Evolutionary conservation across 2,888 invertebrate genomes (phyloP).

Genomic region (Himalopsyche tibetana): DNA sequence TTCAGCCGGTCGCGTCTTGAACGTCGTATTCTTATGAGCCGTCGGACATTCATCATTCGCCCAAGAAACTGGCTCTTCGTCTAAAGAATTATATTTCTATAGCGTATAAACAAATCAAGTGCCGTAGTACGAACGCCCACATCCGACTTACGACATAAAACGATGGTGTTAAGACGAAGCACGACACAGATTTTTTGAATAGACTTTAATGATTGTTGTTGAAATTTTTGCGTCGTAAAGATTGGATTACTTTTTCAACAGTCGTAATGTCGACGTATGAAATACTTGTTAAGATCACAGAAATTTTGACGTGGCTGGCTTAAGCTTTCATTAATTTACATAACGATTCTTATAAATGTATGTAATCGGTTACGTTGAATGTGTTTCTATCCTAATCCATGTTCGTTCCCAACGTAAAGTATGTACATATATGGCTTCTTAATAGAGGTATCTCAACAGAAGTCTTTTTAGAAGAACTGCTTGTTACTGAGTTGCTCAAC

Average conservation of each 20-base stretch:
- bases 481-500: too few relatives aligned
- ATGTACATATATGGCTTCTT: too few relatives aligned
- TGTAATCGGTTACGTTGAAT: too few relatives aligned
- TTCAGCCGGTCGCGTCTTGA: constrained; percentile 3
- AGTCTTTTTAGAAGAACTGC: too few relatives aligned
- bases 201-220: not conserved
- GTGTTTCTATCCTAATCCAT: too few relatives aligned
- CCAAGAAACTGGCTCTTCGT: not conserved
- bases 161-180: not conserved
- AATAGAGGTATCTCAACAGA: too few relatives aligned
- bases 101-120: constrained; percentile 1
- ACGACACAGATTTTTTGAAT: not conserved
- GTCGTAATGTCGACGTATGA: not conserved
- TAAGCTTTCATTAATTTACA: too few relatives aligned
- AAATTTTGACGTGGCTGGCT: too few relatives aligned
- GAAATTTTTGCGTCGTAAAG: not conserved
- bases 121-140: not conserved
- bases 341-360: too few relatives aligned
- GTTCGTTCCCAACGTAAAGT: too few relatives aligned
- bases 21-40: not conserved
- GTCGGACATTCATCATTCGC: constrained; percentile 7
- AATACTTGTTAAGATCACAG: too few relatives aligned
- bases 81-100: not conserved
- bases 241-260: not conserved
- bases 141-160: not conserved